Evolutionary conservation across 1,140 invertebrate genomes (phyloP), one percentile per base, ranked within the genome.

Genomic region (Lethocerus indicus): DNA sequence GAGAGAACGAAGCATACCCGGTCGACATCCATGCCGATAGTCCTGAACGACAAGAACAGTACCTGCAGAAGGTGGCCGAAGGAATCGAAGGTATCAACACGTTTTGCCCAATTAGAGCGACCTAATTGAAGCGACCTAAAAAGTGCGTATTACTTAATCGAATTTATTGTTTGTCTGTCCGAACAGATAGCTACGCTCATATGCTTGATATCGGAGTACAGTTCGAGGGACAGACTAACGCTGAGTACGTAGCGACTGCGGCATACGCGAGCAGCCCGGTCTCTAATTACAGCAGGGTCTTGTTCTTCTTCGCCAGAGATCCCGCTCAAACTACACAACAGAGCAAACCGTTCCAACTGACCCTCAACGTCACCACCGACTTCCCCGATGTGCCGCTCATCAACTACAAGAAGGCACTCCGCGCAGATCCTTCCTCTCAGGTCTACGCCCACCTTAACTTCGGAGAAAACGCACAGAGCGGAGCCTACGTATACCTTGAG

Each of bases 251-350:
- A 7, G 32, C 70, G 0, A 75, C 74, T 1, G 53, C 64, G 7
- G 73, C 72, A 36, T 50, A 62, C n/a, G 69, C 66, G 14, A 54
- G 56, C 1, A 79, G 73, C 54, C 59, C 63, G 4, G 67, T 72
- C 5, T 71, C 76, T 50, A 56, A 63, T 0, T 74, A 72, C 51
- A 60, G 63, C 2, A 68, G 69, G 47, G 56, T 63, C 39, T 63
- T 60, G 2, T 46, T 67, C 49, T 74, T 61, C 51, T 66, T 56
- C 61, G 60, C 39, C 49, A 64, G 56, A 57, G 59, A 61, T 54
- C 53, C 58, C 29, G 54, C 56, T 25, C 25, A 53, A 0, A 13
- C 24, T 12, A 53, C 63, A 39, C 44, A 60, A 14, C 57, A 62
- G 14, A 44, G 23, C 43, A 50, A 53, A 36, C 43, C 24, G 21